Percentiles rank a stretch among this genome's conserved stretches.
These are phyloP conservation scores for Acronicta leporina DNA, from an alignment of 2,888 invertebrate species.

Conservation along the genomic window DNA sequence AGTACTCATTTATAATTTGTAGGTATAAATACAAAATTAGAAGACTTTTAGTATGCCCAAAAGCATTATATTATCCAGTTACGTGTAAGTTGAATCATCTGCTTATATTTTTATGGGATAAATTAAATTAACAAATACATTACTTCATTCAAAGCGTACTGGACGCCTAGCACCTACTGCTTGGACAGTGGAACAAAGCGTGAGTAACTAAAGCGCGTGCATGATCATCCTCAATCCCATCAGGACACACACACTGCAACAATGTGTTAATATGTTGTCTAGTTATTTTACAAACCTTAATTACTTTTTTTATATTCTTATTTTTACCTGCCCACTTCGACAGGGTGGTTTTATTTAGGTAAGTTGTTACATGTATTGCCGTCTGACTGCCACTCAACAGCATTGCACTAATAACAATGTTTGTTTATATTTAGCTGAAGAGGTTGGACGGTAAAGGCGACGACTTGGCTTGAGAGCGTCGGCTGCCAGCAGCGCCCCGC, in stretches of 20 bases:
- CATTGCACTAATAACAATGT: constrained; percentile 5
- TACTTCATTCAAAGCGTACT: constrained; percentile 79
- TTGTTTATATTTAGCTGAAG: constrained; percentile 75
- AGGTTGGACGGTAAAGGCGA: constrained; percentile 83
- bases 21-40: no score
- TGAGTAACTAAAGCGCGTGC: constrained; percentile 64
- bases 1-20: no score
- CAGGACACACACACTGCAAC: not conserved
- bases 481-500: constrained; percentile 39
- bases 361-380: constrained; percentile 15
- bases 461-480: constrained; percentile 79
- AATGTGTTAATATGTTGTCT: constrained; percentile 8
- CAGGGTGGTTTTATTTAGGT: constrained; percentile 47
- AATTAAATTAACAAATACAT: constrained; percentile 5
- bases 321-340: constrained; percentile 37
- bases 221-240: constrained; percentile 26
- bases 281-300: constrained; percentile 30
- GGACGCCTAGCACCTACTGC: constrained; percentile 84
- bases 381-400: not conserved
- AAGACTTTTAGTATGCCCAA: not conserved
- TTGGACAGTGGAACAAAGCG: constrained; percentile 85
- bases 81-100: no score
- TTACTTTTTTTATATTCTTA: constrained; percentile 35
- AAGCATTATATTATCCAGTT: no score
- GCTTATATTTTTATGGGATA: no score